These are phyloP conservation scores for Diarsia brunnea DNA, from an alignment of 2,888 invertebrate species.

Conservation along the genomic window DNA sequence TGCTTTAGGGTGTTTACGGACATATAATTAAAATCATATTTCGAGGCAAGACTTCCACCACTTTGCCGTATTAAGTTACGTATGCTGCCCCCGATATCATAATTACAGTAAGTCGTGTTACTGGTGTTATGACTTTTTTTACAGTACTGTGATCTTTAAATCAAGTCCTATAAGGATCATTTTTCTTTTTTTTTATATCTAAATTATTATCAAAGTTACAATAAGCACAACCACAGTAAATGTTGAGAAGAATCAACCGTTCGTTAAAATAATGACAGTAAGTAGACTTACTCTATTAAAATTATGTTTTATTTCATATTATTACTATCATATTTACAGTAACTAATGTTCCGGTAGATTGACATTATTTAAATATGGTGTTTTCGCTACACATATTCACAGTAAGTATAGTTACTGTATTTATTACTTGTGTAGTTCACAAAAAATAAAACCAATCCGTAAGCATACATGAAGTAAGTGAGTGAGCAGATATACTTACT, in stretches of 20 bases:
- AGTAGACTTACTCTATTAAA: slow-evolving; percentile 1
- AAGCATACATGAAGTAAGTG: slow-evolving; percentile 5
- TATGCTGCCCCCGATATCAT: not conserved
- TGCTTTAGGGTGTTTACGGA: too few species aligned
- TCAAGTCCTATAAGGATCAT: slow-evolving; percentile 3
- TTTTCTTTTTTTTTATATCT: slow-evolving; percentile 3
- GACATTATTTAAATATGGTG: slow-evolving; percentile 1
- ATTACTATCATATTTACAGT: slow-evolving; percentile 26
- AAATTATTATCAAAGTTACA: too few species aligned
- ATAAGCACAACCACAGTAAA: not conserved
- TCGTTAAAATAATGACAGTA: not conserved
- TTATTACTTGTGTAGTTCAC: not conserved
- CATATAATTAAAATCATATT: too few species aligned
- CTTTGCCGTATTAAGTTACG: too few species aligned
- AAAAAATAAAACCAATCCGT: too few species aligned
- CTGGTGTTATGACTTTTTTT: slow-evolving; percentile 10
- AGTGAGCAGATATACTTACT: slow-evolving; percentile 5
- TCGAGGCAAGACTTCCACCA: too few species aligned
- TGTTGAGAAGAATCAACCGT: slow-evolving; percentile 3
- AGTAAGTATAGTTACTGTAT: slow-evolving; percentile 8
- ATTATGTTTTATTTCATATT: not conserved
- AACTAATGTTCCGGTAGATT: slow-evolving; percentile 6
- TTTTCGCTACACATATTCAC: slow-evolving; percentile 9
- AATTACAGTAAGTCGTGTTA: slow-evolving; percentile 10
- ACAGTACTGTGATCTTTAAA: slow-evolving; percentile 3